Evolutionary conservation across 1,140 invertebrate species (phyloP), one percentile per base, ranked within the genome.

Genomic region (Rhopalosiphum padi): DNA sequence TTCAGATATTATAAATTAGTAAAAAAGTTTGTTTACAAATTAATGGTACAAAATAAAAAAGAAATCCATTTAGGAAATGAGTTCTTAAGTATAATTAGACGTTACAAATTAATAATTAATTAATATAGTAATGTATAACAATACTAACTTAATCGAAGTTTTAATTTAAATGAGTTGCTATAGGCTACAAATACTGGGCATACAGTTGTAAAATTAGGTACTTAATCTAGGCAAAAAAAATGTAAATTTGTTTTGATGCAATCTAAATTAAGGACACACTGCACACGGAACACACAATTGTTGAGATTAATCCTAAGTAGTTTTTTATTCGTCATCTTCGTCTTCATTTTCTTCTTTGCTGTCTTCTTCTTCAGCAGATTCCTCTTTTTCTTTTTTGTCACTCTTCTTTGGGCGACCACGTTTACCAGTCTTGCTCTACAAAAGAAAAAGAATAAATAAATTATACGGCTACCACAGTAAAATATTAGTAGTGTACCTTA

Each of bases 41-140:
- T 55, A 93, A 93, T 93, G 77, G 91, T 93, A 93, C 91, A 93
- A 93, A 93, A 86, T 92, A 92, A 92, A 92, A 92, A 90, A 90
- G 46, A 85, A 83, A 7, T 82, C 91, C 68, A 37, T 37, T 86
- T 43, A 41, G 35, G 77, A 93, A 93, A 48, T 83, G 30, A 82
- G 46, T 82, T 91, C 60, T 68, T 92, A 82, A 83, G 77, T 92
- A 92, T 51, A 92, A 92, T 92, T 48, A 92, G 6, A 92, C 9
- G 77, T 83, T 83, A 83, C 41, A 92, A 48, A 48, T 82, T 83
- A 92, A 46, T 92, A 48, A 41, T 41, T 68, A 91, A 91, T 92
- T 82, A 83, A 92, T 83, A 92, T 83, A 92, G 68, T 82, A 82
- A 43, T 53, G n/a, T 93, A 86, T 30, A 86, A 60, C 48, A 93